Base-by-base conservation (phyloP, 2,888 invertebrate species). In the Epinotia ramella region DNA sequence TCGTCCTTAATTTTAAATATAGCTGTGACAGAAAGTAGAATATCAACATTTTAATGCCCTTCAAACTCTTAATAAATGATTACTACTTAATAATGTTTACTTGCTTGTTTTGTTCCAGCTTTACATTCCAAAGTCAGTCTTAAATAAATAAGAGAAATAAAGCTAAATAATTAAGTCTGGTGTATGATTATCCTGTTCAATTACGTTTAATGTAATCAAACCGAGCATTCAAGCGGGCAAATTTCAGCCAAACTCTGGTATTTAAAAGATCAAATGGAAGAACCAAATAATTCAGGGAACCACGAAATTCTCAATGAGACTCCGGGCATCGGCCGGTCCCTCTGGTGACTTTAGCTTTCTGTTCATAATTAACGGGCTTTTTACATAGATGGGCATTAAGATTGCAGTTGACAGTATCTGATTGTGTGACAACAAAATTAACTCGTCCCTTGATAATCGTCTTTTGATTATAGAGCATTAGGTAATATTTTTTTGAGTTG, bases 271-370 rank as follows among this genome's bases (percentile, higher is more conserved):
- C 40, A 40, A 63, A 53, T 71, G 71, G 20, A 20, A 20, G 53
- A 40, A 9, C 44, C 18, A 28, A 40, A 63, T 63, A n/a, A 40
- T 56, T 59, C 24, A 53, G 20, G 18, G 16, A 49, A 16, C 46
- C 4, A 24, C 16, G 53, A 40, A 16, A 11, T 33, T 24, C 63
- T 16, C 71, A 24, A 53, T 53, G 20, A 12, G n/a, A 6, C 18
- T n/a, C 20, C 7, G 40, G 16, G 44, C 44, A 18, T 1, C 13
- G 20, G 18, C 18, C 24, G 28, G 56, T 64, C 72, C 56, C 57
- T 40, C 40, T 57, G 72, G 64, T 72, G 56, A 3, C 56, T n/a
- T n/a, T 24, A n/a, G 63, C 72, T 64, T 49, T 49, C 16, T 64
- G 40, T 72, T 44, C 12, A 57, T 56, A 64, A 57, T 72, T 56